phyloP scores from a whole-genome alignment of 2,797 vertebrate species.

The Acipenser oxyrinchus region DNA sequence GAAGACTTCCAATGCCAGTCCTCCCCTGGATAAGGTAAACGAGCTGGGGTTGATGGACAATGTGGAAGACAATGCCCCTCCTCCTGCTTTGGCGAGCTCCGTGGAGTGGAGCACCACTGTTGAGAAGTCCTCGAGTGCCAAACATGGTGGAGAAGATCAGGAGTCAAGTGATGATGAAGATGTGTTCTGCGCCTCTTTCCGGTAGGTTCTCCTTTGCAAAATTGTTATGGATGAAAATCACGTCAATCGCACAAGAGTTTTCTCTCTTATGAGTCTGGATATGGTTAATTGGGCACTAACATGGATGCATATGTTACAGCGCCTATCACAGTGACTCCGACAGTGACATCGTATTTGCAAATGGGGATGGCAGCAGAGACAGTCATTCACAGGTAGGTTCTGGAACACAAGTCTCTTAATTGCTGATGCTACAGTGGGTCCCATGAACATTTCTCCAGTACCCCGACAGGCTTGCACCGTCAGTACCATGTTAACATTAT shows the following conservation, averaged over 20 bases:
- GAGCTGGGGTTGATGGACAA: constrained; percentile 50
- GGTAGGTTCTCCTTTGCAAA: constrained; percentile 59
- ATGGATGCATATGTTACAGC: constrained; percentile 31
- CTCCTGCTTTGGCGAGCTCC: constrained; percentile 77
- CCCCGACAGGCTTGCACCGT: no score
- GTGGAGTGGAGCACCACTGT: constrained; percentile 96
- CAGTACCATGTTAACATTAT: no score
- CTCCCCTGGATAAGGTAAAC: constrained; percentile 3
- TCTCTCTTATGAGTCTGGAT: no score
- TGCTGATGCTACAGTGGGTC: no score
- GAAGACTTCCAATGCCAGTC: constrained; percentile 28
- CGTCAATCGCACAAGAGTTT: no score
- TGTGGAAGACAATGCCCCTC: constrained; percentile 73
- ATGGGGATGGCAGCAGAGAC: constrained; percentile 73
- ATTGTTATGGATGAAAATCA: no score
- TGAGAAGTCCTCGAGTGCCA: constrained; percentile 77
- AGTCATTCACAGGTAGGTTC: constrained; percentile 60
- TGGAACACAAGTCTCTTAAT: not conserved
- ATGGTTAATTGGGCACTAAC: not conserved
- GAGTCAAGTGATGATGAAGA: constrained; percentile 73
- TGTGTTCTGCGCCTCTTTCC: constrained; percentile 83
- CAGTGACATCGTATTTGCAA: constrained; percentile 88
- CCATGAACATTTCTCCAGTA: no score
- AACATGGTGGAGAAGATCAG: constrained; percentile 52
- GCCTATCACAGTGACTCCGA: constrained; percentile 70